Evolutionary conservation across 2,888 invertebrate genomes (phyloP), one percentile per base, ranked within the genome.

Genomic region (Dioctria rufipes): DNA sequence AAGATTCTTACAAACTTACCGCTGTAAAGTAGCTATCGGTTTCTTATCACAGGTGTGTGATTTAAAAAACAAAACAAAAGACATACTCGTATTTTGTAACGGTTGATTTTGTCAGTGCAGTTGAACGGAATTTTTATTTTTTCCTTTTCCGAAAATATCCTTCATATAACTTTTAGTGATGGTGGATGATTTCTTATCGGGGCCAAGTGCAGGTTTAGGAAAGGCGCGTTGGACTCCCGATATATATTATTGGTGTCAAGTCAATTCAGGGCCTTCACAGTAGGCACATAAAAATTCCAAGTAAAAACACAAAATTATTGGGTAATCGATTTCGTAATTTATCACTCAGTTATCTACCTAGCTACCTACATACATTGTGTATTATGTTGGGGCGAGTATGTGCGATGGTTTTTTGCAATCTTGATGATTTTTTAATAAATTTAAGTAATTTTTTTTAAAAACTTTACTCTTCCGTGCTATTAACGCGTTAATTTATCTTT

Each of bases 291-390:
- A 49, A 77, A 63, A 46, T 49, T 51, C 37, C 46, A 60, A n/a
- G 77, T 77, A 49, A 63, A 63, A 13, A 73, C 58, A 73, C 54
- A 73, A 73, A 25, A 73, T 77, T 13, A 77, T 77, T 77, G 77
- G 46, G 61, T 60, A 77, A 77, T 63, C 77, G 63, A 61, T 77
- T 77, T 77, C 77, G 46, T 49, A 77, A 77, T 77, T 77, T 77
- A 63, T 73, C 73, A 40, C 25, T 25, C 49, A 39, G 60, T 60
- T 75, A 25, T 25, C 25, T 25, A 25, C 25, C 25, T 25, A 25
- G 25, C 25, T 63, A 63, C 46, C 43, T 60, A 40, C 75, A 37
- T 61, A 39, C 63, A 37, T 13, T 58, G 6, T 69, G 43, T 25
- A 25, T 25, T 25, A 25, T 25, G 25, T 25, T 25, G 25, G 25